Percentiles rank a stretch among this genome's conserved stretches.
Conservation (phyloP, 2,888 invertebrate species). For the Tryphoninae sp. region DNA sequence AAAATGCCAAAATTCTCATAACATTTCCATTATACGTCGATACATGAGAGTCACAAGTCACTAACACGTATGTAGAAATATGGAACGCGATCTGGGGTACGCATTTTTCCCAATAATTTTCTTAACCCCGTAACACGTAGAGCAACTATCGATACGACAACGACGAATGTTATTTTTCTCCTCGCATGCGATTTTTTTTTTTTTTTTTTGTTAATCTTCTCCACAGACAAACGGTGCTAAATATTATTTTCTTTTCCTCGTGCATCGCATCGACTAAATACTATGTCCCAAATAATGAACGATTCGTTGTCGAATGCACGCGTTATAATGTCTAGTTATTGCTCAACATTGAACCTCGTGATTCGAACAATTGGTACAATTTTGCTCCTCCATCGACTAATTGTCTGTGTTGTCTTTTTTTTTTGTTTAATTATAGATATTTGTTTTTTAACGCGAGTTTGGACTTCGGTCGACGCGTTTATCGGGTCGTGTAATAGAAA, state of each 20-base stretch:
- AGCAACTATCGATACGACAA: slow-evolving; percentile 13
- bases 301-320: slow-evolving; percentile 34
- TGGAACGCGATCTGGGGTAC: slow-evolving; percentile 6
- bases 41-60: neutral
- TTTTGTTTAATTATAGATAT: slow-evolving; percentile 1
- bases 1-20: neutral
- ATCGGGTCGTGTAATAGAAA: slow-evolving; percentile 25
- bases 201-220: slow-evolving; percentile 49
- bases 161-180: slow-evolving; percentile 18
- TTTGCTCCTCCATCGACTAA: neutral
- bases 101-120: neutral
- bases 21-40: neutral
- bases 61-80: slow-evolving; percentile 27
- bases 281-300: slow-evolving; percentile 22
- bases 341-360: slow-evolving; percentile 45
- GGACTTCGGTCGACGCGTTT: slow-evolving; percentile 16
- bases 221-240: slow-evolving; percentile 50
- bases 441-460: slow-evolving; percentile 7
- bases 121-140: slow-evolving; percentile 18
- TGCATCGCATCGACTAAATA: slow-evolving; percentile 13
- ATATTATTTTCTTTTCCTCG: slow-evolving; percentile 26
- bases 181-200: too few species aligned
- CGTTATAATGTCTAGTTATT: slow-evolving; percentile 54
- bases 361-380: slow-evolving; percentile 20
- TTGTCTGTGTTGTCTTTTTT: too few species aligned